These are phyloP conservation scores for Arvicola amphibius DNA, from an alignment of 2,797 vertebrate genomes.

Conservation along the genomic window DNA sequence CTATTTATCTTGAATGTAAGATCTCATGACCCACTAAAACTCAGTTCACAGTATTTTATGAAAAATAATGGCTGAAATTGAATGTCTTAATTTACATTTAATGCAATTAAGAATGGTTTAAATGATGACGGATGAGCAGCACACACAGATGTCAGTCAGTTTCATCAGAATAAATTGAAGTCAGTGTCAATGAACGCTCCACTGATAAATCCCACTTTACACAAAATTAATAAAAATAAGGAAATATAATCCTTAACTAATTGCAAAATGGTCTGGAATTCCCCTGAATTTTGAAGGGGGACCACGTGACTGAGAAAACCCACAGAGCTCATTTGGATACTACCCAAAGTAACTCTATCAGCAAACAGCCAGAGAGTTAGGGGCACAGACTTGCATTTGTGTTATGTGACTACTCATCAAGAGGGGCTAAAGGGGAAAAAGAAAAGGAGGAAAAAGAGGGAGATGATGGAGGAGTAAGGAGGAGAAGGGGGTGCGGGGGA, in stretches of 20 bases:
- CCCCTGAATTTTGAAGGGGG: conserved; percentile 85
- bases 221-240: conserved; percentile 96
- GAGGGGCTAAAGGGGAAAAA: not conserved
- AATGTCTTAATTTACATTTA: conserved; percentile 99
- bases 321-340: conserved; percentile 45
- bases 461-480: too few species aligned
- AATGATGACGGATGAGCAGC: conserved; percentile 98
- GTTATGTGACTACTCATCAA: conserved; percentile 46
- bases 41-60: conserved; percentile 98
- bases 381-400: conserved; percentile 24
- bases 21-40: conserved; percentile 95
- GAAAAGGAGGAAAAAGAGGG: not conserved
- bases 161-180: conserved; percentile 92
- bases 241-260: conserved; percentile 92
- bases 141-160: conserved; percentile 96
- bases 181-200: conserved; percentile 90
- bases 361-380: conserved; percentile 66
- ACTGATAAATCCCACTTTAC: conserved; percentile 92
- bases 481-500: too few species aligned
- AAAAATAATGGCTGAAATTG: conserved; percentile 98
- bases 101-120: conserved; percentile 98
- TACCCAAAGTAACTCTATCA: conserved; percentile 51
- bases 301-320: conserved; percentile 78
- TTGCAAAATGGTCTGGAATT: conserved; percentile 92
- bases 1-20: conserved; percentile 93